Evolutionary conservation across 1,140 invertebrate species (phyloP), one percentile per base, ranked within the genome.

Genomic region (Melitaea cinxia): DNA sequence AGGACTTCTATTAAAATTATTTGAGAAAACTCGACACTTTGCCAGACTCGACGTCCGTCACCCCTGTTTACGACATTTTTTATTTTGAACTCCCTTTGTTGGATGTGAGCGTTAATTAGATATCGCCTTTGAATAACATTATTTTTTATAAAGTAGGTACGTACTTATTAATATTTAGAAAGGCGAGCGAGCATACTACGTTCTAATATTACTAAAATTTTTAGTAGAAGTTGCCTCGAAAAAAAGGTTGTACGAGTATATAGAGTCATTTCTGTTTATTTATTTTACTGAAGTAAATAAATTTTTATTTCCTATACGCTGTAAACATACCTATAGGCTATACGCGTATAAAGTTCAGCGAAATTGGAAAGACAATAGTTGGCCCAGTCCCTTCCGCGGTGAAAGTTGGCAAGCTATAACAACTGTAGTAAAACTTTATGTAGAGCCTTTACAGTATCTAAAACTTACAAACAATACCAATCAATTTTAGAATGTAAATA

Each of bases 1-100:
- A 72, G 80, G 78, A 82, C 76, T 80, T 83, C 80, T 84, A 87
- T 88, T 86, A 86, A 88, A 86, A 88, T 88, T 85, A 88, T 86
- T 88, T 80, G 77, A 84, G 81, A 87, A 82, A 80, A 82, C 77
- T 76, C 78, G 73, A 82, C 82, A 82, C 80, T 84, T 68, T 75
- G 64, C 68, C 65, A 63, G 60, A 65, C 64, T 66, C 63, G 62
- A 68, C 35, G 60, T 52, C 60, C 59, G 65, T 77, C 71, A 72
- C 53, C 65, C 66, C 42, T 59, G 47, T 63, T 64, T 54, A 56
- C 52, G 26, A 47, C 14, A 21, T 39, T 53, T 54, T 53, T 53
- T 61, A 52, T 45, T 61, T 62, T 52, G 15, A 35, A 37, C n/a
- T n/a, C 21, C 30, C 47, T 52, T 60, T 60, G 58, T 60, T 60